phyloP scores from a whole-genome alignment of 2,797 vertebrate genomes.

The Danionella dracula region DNA sequence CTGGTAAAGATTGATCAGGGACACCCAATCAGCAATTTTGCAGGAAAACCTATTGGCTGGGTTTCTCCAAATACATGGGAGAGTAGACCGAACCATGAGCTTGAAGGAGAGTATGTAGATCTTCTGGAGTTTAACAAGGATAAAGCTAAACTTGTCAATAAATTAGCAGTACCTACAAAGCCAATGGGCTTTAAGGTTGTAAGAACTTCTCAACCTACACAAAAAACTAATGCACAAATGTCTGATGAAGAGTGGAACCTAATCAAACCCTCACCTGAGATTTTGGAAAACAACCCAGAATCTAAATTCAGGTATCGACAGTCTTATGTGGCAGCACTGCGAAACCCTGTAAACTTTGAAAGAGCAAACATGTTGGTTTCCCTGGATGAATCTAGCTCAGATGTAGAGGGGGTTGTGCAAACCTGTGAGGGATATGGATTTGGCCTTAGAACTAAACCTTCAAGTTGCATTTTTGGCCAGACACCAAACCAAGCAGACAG shows the following conservation, averaged over 20 bases:
- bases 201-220: conserved; percentile 51
- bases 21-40: conserved; percentile 48
- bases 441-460: conserved; percentile 13
- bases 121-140: conserved; percentile 76
- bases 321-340: conserved; percentile 74
- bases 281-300: conserved; percentile 40
- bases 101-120: conserved; percentile 90
- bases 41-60: conserved; percentile 62
- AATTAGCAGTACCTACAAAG: conserved; percentile 38
- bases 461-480: conserved; percentile 21
- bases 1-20: conserved; percentile 75
- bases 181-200: conserved; percentile 55
- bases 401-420: conserved; percentile 56
- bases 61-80: conserved; percentile 72
- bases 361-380: conserved; percentile 61
- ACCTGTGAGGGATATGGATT: conserved; percentile 26
- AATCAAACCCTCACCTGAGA: conserved; percentile 48
- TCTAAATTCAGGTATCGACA: conserved; percentile 72
- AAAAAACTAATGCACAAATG: conserved; percentile 34
- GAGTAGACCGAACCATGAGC: conserved; percentile 64
- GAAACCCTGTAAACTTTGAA: conserved; percentile 71
- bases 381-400: conserved; percentile 62
- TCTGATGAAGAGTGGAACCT: conserved; percentile 55
- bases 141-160: conserved; percentile 49
- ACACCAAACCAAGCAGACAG: conserved; percentile 27